A percentile compares a stretch with the other conserved stretches of the same genome.
phyloP scores from a whole-genome alignment of 2,797 vertebrate genomes.

The Tympanoctomys barrerae region DNA sequence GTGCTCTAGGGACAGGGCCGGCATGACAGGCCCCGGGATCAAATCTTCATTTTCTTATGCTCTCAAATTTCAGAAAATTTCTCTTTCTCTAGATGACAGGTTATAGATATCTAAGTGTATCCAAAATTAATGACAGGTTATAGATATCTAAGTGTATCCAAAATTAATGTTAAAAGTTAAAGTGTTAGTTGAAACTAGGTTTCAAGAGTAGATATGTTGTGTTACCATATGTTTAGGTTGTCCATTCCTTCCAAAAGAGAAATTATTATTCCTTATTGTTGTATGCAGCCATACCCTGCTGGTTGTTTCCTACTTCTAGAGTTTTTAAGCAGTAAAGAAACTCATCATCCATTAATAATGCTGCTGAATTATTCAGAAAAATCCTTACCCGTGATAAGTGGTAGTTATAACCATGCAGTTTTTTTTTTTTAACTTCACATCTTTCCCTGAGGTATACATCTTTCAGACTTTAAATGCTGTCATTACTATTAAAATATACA shows the following conservation, averaged over 20 bases:
- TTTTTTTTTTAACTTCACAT: neutral
- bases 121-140: neutral
- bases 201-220: neutral
- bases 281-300: neutral
- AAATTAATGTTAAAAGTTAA: constrained; percentile 48
- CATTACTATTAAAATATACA: neutral
- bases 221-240: neutral
- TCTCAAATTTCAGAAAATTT: constrained; percentile 49
- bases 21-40: too few relatives aligned
- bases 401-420: neutral
- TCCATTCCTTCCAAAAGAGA: neutral
- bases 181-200: constrained; percentile 29
- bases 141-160: constrained; percentile 41
- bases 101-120: constrained; percentile 34
- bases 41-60: neutral
- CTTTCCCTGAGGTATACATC: neutral
- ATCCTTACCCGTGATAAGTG: neutral
- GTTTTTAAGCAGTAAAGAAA: constrained; percentile 26
- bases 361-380: constrained; percentile 63
- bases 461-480: neutral
- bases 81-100: neutral
- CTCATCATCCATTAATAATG: constrained; percentile 14
- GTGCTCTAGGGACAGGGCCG: too few relatives aligned
- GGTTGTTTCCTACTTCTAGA: neutral
- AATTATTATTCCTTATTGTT: neutral